Evolutionary conservation across 1,140 invertebrate genomes (phyloP).

Genomic region (Neodiprion virginianus): DNA sequence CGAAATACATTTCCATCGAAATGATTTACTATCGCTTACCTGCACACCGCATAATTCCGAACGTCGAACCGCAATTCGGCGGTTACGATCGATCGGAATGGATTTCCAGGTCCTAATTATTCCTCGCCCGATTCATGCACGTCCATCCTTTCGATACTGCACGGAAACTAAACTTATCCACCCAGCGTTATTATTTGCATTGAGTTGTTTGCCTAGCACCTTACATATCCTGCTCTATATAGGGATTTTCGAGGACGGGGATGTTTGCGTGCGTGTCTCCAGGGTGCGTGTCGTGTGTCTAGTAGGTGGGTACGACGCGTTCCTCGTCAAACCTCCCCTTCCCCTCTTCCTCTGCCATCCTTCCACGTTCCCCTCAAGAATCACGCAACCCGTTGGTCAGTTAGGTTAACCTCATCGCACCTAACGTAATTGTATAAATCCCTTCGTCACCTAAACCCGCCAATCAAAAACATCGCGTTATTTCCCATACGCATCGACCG

Average conservation of each 20-base stretch:
- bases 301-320: background rate
- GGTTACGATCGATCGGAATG: no score
- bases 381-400: conserved; percentile 3
- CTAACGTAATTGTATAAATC: background rate
- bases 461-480: background rate
- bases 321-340: background rate
- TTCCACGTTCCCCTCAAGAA: background rate
- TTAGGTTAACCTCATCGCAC: conserved; percentile 4
- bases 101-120: no score
- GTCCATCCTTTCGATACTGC: no score
- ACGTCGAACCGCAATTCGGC: no score
- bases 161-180: no score
- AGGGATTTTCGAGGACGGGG: background rate
- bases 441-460: background rate
- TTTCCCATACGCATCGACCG: background rate
- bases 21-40: no score
- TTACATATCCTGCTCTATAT: background rate
- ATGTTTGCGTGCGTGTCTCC: background rate
- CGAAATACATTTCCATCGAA: no score
- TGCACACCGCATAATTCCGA: no score
- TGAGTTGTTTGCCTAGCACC: background rate
- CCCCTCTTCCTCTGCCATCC: background rate
- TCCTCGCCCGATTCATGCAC: no score
- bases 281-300: conserved; percentile 1
- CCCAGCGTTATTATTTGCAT: background rate